A percentile compares a stretch with the other conserved stretches of the same genome.
Conservation (phyloP, 2,888 invertebrate species). For the Pherbina coryleti region DNA sequence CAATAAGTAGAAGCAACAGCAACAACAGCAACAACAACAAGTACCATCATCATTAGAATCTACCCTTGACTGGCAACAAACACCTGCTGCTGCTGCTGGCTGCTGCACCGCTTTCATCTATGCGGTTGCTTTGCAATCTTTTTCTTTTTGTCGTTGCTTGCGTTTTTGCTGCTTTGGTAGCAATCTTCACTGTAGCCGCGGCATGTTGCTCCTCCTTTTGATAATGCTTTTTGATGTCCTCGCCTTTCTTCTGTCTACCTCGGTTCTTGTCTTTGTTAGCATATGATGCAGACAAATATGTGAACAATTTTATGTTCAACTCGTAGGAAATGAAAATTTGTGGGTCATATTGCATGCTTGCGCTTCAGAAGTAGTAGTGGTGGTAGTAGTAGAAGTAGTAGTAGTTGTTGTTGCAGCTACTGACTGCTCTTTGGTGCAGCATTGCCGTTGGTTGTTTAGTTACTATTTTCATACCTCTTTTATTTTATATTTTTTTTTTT, state of each 20-base stretch:
- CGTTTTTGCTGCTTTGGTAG: neutral
- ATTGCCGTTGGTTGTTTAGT: neutral
- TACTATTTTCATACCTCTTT: no score
- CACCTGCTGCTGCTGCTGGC: constrained; percentile 13
- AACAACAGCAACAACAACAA: constrained; percentile 15
- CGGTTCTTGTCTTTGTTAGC: neutral
- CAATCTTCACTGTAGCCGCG: neutral
- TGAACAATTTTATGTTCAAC: constrained; percentile 18
- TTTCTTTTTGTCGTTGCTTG: neutral
- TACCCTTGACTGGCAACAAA: neutral
- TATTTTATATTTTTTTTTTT: no score
- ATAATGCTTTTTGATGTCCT: neutral
- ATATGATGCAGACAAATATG: constrained; percentile 11
- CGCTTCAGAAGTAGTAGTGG: neutral
- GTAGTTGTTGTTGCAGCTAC: neutral
- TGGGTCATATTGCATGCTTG: neutral
- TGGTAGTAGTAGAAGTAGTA: neutral
- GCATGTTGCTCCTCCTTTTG: neutral
- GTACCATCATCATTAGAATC: neutral
- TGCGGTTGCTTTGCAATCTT: neutral
- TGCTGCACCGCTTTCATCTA: no score
- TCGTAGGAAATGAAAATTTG: constrained; percentile 27
- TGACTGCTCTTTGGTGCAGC: neutral
- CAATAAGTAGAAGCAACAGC: neutral
- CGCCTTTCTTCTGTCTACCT: no score